Evolutionary conservation across 1,140 invertebrate genomes (phyloP), one percentile per base, ranked within the genome.

Genomic region (Habropoda laboriosa): DNA sequence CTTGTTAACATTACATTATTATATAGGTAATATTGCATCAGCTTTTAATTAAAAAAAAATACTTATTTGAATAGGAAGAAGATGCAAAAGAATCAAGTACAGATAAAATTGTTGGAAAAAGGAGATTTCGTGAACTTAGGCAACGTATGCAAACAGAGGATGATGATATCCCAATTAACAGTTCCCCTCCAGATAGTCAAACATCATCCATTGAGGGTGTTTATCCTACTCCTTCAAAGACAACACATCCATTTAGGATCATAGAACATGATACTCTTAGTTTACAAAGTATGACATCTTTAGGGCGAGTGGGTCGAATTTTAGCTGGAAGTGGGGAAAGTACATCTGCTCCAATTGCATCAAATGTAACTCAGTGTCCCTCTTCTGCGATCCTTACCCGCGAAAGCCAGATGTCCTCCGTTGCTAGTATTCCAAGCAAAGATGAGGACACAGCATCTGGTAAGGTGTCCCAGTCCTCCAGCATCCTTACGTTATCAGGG

Each of bases 201-300:
- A 95, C 96, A 30, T 96, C 96, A 24, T 96, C 96, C 27, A 91
- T 93, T 42, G 93, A 94, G 79, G 93, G 94, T 73, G 90, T 94
- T 47, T 94, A 93, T 89, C 93, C 93, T 18, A 90, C 92, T 60
- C 92, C 93, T 60, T 92, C 92, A 47, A 94, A 95, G 91, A 94
- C 95, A 5, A 95, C 95, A 18, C 96, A 96, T 93, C 96, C 96
- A 35, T 97, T 97, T 86, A 94, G 95, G 89, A 96, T 98, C 57
- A 97, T 97, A 86, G 96, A 98, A 83, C 96, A 97, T 86, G 97
- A 98, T 91, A 95, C 97, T 67, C 94, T 97, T 87, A 97, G 96
- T 89, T 93, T 98, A 85, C 96, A 97, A 90, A 97, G 97, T 91
- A 96, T 97, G 93, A 97, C 96, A 82, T 97, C 97, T 77, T 92